These are phyloP conservation scores for Chelon labrosus DNA, from an alignment of 2,797 vertebrate species.

Conservation along the genomic window DNA sequence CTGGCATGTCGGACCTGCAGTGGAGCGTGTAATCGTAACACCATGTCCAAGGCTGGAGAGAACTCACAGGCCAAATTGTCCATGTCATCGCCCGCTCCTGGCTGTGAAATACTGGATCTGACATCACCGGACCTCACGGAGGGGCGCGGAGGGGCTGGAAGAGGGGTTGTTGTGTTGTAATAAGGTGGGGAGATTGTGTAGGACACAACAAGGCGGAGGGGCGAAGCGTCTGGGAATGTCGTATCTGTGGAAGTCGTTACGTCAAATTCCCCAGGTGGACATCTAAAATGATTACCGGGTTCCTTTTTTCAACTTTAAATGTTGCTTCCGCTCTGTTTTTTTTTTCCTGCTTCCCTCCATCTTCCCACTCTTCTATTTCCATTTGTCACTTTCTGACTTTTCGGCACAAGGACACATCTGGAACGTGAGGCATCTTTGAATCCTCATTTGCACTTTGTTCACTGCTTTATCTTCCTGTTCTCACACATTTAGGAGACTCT, in stretches of 20 bases:
- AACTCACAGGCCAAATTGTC: conserved; percentile 94
- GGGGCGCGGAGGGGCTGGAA: conserved; percentile 40
- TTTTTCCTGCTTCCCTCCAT: neutral
- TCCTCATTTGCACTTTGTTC: conserved; percentile 5
- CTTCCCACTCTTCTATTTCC: conserved; percentile 4
- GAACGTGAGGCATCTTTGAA: neutral
- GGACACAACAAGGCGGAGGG: conserved; percentile 63
- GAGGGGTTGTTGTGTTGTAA: conserved; percentile 5
- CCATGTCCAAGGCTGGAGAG: conserved; percentile 89
- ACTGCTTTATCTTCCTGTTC: conserved; percentile 2
- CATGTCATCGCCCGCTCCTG: conserved; percentile 90
- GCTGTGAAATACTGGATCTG: conserved; percentile 89
- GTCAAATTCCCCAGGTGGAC: conserved; percentile 84
- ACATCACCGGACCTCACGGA: conserved; percentile 81
- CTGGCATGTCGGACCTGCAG: conserved; percentile 82
- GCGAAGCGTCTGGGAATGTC: conserved; percentile 75
- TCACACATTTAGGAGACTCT: neutral
- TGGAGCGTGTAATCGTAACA: conserved; percentile 91
- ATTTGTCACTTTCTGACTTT: conserved; percentile 30
- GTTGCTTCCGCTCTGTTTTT: conserved; percentile 81
- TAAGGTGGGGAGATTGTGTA: neutral
- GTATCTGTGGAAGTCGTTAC: conserved; percentile 90
- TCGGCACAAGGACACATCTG: conserved; percentile 22
- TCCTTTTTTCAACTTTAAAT: conserved; percentile 83
- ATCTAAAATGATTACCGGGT: conserved; percentile 90